Evolutionary conservation across 2,888 invertebrate genomes (phyloP).

Genomic region (Laspeyria flexula): DNA sequence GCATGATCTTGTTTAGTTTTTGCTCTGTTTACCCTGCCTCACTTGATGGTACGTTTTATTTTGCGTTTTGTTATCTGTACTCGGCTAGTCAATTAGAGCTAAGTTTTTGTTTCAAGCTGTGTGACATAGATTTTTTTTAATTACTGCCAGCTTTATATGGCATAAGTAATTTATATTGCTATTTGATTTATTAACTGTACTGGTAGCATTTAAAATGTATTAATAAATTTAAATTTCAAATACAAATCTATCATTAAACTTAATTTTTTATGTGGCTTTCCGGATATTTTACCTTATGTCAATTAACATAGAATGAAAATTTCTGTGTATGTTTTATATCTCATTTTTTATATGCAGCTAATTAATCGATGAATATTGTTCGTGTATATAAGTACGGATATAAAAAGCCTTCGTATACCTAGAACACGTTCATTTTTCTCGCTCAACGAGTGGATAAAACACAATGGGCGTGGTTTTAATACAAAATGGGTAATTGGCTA

Average conservation of each 20-base stretch:
- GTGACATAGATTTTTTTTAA: constrained; percentile 22
- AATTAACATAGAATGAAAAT: too few species aligned
- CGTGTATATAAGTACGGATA: too few species aligned
- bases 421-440: constrained; percentile 27
- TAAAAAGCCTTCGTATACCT: too few species aligned
- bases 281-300: too few species aligned
- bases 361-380: too few species aligned
- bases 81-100: constrained; percentile 71
- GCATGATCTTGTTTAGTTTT: constrained; percentile 79
- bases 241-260: too few species aligned
- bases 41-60: constrained; percentile 63
- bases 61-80: constrained; percentile 48
- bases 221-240: too few species aligned
- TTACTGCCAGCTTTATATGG: neutral
- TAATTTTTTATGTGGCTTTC: too few species aligned
- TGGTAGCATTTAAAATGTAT: too few species aligned
- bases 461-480: constrained; percentile 39
- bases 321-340: too few species aligned
- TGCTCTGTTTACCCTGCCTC: constrained; percentile 74
- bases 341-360: too few species aligned
- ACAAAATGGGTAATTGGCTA: constrained; percentile 34
- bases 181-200: constrained; percentile 5
- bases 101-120: constrained; percentile 23
- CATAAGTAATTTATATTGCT: constrained; percentile 5
- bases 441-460: constrained; percentile 32